phyloP scores from a whole-genome alignment of 2,113 vertebrate species.

The Tinamus guttatus region DNA sequence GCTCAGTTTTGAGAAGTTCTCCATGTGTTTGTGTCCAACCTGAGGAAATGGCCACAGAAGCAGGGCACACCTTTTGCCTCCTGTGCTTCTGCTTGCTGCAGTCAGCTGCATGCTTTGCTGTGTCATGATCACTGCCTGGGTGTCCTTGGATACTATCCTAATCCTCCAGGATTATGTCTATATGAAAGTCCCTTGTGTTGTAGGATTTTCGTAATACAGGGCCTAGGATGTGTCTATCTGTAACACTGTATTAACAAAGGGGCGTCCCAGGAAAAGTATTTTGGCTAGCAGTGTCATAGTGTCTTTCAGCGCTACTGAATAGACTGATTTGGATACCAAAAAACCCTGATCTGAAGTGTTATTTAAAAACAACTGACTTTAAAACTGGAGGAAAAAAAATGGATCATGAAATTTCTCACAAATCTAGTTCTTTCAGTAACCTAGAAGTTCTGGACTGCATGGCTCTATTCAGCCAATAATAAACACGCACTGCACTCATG shows the following conservation, averaged over 20 bases:
- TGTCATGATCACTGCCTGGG: slow-evolving; percentile 43
- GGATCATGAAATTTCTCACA: neutral
- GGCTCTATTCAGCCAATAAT: neutral
- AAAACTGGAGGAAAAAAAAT: neutral
- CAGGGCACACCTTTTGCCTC: slow-evolving; percentile 8
- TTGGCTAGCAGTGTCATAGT: slow-evolving; percentile 31
- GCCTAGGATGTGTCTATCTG: neutral
- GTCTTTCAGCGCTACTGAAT: neutral
- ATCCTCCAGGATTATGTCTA: slow-evolving; percentile 59
- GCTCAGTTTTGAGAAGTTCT: neutral
- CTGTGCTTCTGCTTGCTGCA: neutral
- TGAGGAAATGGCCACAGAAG: neutral
- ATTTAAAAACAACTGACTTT: neutral
- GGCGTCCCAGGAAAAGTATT: slow-evolving; percentile 40
- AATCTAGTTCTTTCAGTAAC: neutral
- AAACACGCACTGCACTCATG: neutral
- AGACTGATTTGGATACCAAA: slow-evolving; percentile 7
- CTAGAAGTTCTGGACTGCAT: neutral
- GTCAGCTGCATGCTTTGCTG: neutral
- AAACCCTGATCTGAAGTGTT: neutral
- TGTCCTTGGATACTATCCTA: slow-evolving; percentile 60
- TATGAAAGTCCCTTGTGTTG: neutral
- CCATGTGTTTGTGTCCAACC: neutral
- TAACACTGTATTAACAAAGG: slow-evolving; percentile 39
- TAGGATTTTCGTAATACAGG: slow-evolving; percentile 57